phyloP scores from a whole-genome alignment of 2,113 vertebrate genomes.

The Oenanthe oenanthe region DNA sequence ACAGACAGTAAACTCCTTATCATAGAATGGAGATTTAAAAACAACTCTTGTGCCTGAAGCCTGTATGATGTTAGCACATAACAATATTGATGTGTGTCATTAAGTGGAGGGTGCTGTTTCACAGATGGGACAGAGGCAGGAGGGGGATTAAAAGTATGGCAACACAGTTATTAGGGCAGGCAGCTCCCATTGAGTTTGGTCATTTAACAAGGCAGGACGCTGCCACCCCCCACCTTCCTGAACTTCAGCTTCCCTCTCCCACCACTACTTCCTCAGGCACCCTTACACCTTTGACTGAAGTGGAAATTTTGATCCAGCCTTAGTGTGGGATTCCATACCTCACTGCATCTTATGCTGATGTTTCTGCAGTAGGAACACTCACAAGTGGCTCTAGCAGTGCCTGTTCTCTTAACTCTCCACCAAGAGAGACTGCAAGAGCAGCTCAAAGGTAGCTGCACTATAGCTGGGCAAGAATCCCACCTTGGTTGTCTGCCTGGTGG shows the following conservation, averaged over 20 bases:
- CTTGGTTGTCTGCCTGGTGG: neutral
- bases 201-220: neutral
- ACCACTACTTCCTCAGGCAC: fast-evolving
- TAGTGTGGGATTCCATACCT: neutral
- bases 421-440: neutral
- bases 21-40: neutral
- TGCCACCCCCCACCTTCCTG: neutral
- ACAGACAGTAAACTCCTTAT: neutral
- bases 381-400: neutral
- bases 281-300: neutral
- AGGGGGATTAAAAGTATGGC: neutral
- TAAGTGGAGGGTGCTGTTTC: neutral
- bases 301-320: neutral
- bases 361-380: neutral
- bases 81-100: neutral
- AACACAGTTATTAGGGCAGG: neutral
- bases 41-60: neutral
- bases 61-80: neutral
- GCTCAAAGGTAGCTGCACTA: neutral
- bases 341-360: fast-evolving
- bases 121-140: neutral
- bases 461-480: neutral
- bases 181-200: neutral
- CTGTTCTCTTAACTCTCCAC: neutral
- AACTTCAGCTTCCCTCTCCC: neutral